Evolutionary conservation across 2,888 invertebrate species (phyloP), one percentile per base, ranked within the genome.

Genomic region (Apoda limacodes): DNA sequence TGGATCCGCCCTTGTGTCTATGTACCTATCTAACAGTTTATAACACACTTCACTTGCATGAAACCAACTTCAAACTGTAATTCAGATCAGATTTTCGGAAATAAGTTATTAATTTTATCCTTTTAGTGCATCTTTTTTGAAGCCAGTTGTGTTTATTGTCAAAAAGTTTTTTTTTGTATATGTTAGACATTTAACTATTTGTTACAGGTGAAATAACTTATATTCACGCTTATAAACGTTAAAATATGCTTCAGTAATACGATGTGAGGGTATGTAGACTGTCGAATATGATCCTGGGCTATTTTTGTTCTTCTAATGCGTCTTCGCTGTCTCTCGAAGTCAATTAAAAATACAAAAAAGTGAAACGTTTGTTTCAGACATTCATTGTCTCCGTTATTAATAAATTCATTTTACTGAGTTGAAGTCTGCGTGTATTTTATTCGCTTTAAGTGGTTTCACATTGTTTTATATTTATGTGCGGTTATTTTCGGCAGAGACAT

Each of bases 391-490:
- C 65, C 57, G 78, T 75, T 80, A 80, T 80, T 80, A 80, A 80
- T 80, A 80, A 80, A 78, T 80, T 80, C 78, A 80, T 80, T 80
- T 80, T 78, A 78, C 66, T 54, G 78, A 76, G 76, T 70, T 65
- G 74, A 71, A 72, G 72, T 65, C 61, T 75, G 75, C 75, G 70
- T 80, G 76, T 76, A 76, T 78, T 80, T 80, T 80, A 80, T 80
- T 78, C 78, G 75, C 78, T 80, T 76, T 80, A 80, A 80, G 80
- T 80, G 80, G 80, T 78, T 76, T 78, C 76, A 80, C 80, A 78
- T 80, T 80, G 76, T 76, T 78, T 80, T 76, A 72, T 78, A 78
- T 80, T 80, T 78, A 80, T 80, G 78, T 76, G 74, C 60, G 70
- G 74, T 72, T 80, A 80, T 80, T 80, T 80, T 76, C 58, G 75